Base-by-base conservation (phyloP, 2,797 vertebrate genomes). In the Amazona finschi region DNA sequence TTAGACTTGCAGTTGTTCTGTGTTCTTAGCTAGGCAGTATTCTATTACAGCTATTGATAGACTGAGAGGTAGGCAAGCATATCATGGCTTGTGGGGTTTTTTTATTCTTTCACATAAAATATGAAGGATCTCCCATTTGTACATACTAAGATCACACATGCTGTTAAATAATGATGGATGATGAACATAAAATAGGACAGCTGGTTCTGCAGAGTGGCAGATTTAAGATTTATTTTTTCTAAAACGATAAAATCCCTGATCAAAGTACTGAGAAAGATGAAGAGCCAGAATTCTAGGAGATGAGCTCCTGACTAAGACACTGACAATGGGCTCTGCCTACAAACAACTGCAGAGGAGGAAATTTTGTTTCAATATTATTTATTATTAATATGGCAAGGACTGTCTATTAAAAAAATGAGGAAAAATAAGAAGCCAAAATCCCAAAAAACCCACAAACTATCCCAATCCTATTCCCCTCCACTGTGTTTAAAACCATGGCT, bases 231-330 rank as follows among this genome's bases (percentile, higher is more conserved):
- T 36, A 36, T 78, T 81, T 36, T 97, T 90, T 53, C 72, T 93
- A 66, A 88, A 96, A 97, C 76, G 97, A 95, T 96, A 91, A 91
- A 95, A 93, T 89, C 39, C 43, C 79, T 93, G 85, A 96, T 97
- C 95, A 97, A 96, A 97, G 92, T 76, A 93, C 46, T 95, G 69
- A 78, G 80, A 92, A 74, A 95, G 88, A 84, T 74, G 83, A 61
- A 91, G 76, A 74, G 89, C 86, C 52, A 90, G 71, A 93, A 97
- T 93, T 94, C 75, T 90, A 66, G 89, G 91, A 90, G 52, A 95
- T 84, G 79, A 97, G 85, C 53, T 97, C 73, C 92, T 97, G 95
- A 96, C 91, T 94, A 93, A 95, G 80, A 85, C n/a, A 69, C 31
- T 93, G 95, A 96, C 87, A 96, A 94, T 55, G 41, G 81, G 15